phyloP scores from a whole-genome alignment of 2,113 vertebrate species.

The Corythaeola cristata region DNA sequence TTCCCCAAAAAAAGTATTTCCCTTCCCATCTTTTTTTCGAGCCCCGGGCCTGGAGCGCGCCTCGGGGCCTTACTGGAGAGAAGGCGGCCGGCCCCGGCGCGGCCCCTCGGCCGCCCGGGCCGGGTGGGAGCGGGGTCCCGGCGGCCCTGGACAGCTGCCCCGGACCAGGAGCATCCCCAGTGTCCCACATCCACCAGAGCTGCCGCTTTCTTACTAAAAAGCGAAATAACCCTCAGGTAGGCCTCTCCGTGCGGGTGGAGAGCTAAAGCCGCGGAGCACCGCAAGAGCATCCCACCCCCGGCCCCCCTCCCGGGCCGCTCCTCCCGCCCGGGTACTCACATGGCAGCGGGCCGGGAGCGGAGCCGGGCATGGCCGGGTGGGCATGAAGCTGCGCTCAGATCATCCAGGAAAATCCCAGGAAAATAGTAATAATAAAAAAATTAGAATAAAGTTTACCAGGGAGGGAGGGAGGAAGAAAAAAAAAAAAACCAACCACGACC shows the following conservation, averaged over 20 bases:
- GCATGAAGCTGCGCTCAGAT: background rate
- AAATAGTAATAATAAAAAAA: background rate
- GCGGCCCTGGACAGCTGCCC: background rate
- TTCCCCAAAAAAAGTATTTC: background rate
- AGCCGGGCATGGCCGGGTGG: background rate
- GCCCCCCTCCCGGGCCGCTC: background rate
- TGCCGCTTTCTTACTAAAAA: background rate
- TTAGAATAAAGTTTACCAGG: background rate
- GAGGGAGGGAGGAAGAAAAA: background rate
- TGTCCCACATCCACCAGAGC: background rate
- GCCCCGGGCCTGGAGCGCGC: background rate
- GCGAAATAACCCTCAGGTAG: background rate
- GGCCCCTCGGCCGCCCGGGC: background rate
- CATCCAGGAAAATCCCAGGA: slow-evolving; percentile 24
- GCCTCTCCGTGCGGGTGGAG: background rate
- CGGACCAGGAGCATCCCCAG: background rate
- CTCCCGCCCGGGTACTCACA: slow-evolving; percentile 44
- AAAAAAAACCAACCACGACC: background rate
- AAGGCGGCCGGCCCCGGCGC: background rate
- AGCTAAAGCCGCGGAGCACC: background rate
- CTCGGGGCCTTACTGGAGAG: background rate
- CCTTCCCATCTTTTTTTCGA: background rate
- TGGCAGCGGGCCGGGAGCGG: background rate
- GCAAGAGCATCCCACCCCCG: background rate
- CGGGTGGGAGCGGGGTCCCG: background rate